A percentile compares a stretch with the other conserved stretches of the same genome.
These are phyloP conservation scores for Saxicola maurus DNA, from an alignment of 2,797 vertebrate genomes.

Conservation along the genomic window DNA sequence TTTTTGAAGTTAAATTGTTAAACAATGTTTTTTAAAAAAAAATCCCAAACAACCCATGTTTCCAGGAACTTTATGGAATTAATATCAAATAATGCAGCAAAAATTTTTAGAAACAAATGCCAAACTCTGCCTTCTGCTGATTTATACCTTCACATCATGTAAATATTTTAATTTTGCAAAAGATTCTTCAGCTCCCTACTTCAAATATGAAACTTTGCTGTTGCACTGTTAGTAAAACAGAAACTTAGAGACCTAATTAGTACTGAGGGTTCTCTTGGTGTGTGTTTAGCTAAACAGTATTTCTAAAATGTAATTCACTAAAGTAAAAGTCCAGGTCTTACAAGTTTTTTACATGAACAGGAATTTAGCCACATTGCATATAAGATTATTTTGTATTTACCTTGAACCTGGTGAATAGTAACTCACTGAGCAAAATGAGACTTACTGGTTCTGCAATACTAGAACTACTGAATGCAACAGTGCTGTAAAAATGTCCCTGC, in stretches of 20 bases:
- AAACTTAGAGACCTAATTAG: not conserved
- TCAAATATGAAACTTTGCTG: not conserved
- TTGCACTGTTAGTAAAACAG: not conserved
- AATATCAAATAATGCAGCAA: not conserved
- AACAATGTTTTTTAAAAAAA: not conserved
- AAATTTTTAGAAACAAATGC: not conserved
- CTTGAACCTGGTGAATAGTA: not conserved
- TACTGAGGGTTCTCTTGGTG: not conserved
- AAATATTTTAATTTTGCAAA: not conserved
- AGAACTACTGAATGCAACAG: not conserved
- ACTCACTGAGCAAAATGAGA: not conserved
- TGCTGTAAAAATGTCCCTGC: not conserved
- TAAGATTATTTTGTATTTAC: not conserved
- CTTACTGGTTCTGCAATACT: not conserved
- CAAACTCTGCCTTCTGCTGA: not conserved
- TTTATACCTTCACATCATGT: not conserved
- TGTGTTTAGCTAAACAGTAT: not conserved
- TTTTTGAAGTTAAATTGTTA: not conserved
- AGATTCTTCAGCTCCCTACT: not conserved
- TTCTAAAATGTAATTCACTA: not conserved
- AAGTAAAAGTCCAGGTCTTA: not conserved
- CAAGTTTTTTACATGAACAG: not conserved
- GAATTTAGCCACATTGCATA: not conserved
- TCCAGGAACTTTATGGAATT: not conserved
- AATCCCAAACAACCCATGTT: not conserved